Evolutionary conservation across 2,888 invertebrate genomes (phyloP), one percentile per base, ranked within the genome.

Genomic region (Drosophila siamana): DNA sequence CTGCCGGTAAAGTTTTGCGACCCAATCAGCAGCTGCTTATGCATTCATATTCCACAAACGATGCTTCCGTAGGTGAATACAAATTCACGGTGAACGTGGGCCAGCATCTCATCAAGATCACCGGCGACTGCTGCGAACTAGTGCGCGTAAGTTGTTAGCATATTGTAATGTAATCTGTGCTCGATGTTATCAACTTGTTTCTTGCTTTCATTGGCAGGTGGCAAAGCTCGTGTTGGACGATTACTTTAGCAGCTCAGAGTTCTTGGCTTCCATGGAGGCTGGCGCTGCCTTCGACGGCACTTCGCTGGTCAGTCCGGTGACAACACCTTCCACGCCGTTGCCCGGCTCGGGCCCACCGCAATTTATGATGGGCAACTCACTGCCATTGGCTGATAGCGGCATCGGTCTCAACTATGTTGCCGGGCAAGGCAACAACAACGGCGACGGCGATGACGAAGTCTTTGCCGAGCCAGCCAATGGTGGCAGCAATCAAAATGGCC

Each of bases 191-290:
- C 0, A 11, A n/a, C 13, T 24, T 33, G 28, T 47, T 47, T 2
- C 3, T 33, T 33, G 4, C 5, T 5, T 33, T 36, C 6, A 0
- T 36, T 8, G 15, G 3, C 33, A 97, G 97, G 96, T 95, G 88
- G 97, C 97, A 63, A 97, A 97, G 93, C 93, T 97, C 87, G 96
- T 97, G 78, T 93, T 98, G 87, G 97, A 97, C 91, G 97, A 97
- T 92, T 96, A 96, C 92, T 97, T 97, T 48, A 92, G 92, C 74
- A 92, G 92, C 80, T 91, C 91, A 13, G 92, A 92, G 65, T 92
- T 92, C 82, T 83, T 92, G 74, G 92, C 92, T 54, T 92, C 92
- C 26, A 89, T 91, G 22, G 92, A 92, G 73, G 92, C 91, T 40
- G 92, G 92, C 41, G 91, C 90, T 36, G 90, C 92, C 11, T 91